phyloP scores from a whole-genome alignment of 2,113 vertebrate species.

The Petaurus breviceps region DNA sequence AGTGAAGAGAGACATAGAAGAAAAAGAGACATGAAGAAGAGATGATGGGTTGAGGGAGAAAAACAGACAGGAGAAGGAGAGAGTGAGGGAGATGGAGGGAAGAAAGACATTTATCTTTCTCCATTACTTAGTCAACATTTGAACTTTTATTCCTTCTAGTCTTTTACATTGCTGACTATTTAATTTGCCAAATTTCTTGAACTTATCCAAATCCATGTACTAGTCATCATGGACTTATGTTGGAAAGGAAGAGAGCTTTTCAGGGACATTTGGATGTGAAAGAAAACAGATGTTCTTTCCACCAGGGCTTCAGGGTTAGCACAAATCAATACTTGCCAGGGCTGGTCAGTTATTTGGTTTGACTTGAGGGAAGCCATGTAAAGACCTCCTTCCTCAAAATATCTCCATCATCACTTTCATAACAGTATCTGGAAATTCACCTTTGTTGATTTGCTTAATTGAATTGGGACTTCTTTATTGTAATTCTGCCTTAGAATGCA shows the following conservation, averaged over 20 bases:
- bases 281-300: slow-evolving; percentile 4
- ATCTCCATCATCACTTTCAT: not conserved
- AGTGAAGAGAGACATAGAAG: not conserved
- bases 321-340: not conserved
- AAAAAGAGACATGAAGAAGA: not conserved
- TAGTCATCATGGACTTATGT: slow-evolving; percentile 22
- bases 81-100: not conserved
- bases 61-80: not conserved
- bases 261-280: not conserved
- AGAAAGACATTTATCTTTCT: not conserved
- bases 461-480: not conserved
- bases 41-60: not conserved
- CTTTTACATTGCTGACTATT: not conserved
- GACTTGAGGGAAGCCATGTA: slow-evolving; percentile 1
- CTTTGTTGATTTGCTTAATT: slow-evolving; percentile 11
- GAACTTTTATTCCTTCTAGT: not conserved
- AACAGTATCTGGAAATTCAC: not conserved
- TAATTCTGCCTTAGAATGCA: not conserved
- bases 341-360: not conserved
- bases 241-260: slow-evolving; percentile 23
- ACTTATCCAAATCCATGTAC: slow-evolving; percentile 6
- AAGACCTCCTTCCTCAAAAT: not conserved
- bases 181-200: slow-evolving; percentile 38
- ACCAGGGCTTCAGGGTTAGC: slow-evolving; percentile 1
- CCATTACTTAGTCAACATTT: not conserved